Evolutionary conservation across 1,140 invertebrate species (phyloP).

Genomic region (Magallana ariakensis): DNA sequence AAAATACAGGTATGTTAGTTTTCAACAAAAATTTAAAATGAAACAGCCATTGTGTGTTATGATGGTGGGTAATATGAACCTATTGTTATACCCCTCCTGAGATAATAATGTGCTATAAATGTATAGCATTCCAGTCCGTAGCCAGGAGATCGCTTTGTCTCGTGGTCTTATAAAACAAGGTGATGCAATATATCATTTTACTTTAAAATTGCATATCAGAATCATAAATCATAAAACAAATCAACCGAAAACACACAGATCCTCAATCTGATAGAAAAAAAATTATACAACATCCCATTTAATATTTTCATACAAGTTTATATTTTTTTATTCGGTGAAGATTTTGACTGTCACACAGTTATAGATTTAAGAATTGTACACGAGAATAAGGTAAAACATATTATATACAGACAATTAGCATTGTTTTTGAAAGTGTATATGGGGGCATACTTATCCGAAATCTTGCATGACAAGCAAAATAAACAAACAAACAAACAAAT

Average conservation of each 20-base stretch:
- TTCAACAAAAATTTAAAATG: slow-evolving; percentile 22
- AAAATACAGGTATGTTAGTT: slow-evolving; percentile 8
- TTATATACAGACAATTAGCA: too few species aligned
- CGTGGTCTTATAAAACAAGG: not conserved
- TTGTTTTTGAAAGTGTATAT: too few species aligned
- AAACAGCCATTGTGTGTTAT: slow-evolving; percentile 25
- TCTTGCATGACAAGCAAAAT: too few species aligned
- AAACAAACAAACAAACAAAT: too few species aligned
- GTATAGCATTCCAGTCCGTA: not conserved
- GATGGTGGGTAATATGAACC: not conserved
- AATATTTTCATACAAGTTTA: too few species aligned
- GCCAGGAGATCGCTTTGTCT: not conserved
- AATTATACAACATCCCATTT: too few species aligned
- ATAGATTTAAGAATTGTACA: too few species aligned
- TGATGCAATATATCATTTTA: not conserved
- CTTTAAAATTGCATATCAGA: slow-evolving; percentile 6
- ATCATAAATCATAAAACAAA: slow-evolving; percentile 11
- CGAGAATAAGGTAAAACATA: too few species aligned
- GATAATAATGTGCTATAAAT: not conserved
- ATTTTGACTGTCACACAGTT: too few species aligned
- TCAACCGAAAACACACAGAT: not conserved
- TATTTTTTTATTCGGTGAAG: too few species aligned
- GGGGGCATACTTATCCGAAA: too few species aligned
- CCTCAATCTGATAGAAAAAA: too few species aligned
- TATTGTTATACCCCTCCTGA: not conserved